A percentile compares a stretch with the other conserved stretches of the same genome.
Conservation (phyloP, 2,113 vertebrate species). For the Lipotes vexillifer region DNA sequence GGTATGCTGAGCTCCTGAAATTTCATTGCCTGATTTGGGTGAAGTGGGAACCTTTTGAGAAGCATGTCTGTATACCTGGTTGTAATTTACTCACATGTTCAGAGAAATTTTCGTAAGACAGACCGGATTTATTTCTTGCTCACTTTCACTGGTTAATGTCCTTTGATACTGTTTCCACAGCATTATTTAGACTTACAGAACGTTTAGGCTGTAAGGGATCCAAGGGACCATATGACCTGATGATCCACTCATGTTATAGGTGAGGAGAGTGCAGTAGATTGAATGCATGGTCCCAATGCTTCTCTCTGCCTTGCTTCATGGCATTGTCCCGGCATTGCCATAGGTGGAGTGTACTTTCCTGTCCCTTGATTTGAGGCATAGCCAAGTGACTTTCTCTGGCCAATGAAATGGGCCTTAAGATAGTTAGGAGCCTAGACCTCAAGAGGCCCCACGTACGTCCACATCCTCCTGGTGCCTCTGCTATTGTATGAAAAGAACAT, state of each 20-base stretch:
- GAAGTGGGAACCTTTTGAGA: slow-evolving; percentile 36
- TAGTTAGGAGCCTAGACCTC: neutral
- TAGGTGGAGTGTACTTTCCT: neutral
- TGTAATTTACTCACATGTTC: slow-evolving; percentile 66
- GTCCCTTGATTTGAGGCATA: neutral
- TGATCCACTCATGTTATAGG: neutral
- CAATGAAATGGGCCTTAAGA: neutral
- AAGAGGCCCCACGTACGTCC: neutral
- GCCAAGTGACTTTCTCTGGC: neutral
- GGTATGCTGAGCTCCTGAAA: slow-evolving; percentile 38
- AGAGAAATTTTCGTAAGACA: slow-evolving; percentile 72
- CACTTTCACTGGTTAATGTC: slow-evolving; percentile 65
- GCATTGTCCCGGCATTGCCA: neutral
- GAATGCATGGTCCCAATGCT: neutral
- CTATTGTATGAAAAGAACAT: neutral
- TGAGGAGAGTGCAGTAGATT: neutral
- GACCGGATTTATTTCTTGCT: slow-evolving; percentile 70
- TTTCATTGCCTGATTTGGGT: slow-evolving; percentile 4
- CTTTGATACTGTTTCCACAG: slow-evolving; percentile 61
- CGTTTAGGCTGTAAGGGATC: neutral
- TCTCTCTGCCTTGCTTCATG: neutral
- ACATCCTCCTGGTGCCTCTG: neutral
- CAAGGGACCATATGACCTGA: neutral
- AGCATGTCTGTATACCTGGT: neutral
- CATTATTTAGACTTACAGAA: slow-evolving; percentile 1